These are phyloP conservation scores for Bimastos eiseni DNA, from an alignment of 2,888 invertebrate genomes.

Conservation along the genomic window DNA sequence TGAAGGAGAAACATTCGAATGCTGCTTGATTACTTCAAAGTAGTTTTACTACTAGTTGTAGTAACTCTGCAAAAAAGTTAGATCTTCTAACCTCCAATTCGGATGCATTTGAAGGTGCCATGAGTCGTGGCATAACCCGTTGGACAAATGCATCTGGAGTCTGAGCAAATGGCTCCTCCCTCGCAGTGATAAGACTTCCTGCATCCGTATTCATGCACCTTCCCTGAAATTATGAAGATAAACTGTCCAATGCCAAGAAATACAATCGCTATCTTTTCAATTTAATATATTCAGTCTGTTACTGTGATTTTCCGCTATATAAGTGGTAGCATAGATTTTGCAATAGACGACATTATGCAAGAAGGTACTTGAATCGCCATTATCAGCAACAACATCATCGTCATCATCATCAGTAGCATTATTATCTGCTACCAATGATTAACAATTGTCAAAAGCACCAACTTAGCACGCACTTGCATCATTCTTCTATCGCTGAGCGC, in stretches of 20 bases:
- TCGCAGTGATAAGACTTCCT: conserved; percentile 38
- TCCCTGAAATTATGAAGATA: neutral
- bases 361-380: neutral
- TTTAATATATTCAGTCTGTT: too few species aligned
- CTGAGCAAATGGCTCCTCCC: conserved; percentile 42
- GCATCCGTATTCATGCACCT: conserved; percentile 40
- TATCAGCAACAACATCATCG: neutral
- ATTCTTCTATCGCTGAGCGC: too few species aligned
- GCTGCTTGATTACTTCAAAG: neutral
- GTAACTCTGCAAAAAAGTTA: neutral
- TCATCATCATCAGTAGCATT: neutral
- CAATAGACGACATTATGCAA: too few species aligned
- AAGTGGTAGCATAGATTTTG: too few species aligned
- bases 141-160: conserved; percentile 39
- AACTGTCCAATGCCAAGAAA: neutral
- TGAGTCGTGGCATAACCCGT: conserved; percentile 36
- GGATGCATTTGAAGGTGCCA: conserved; percentile 41
- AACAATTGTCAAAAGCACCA: too few species aligned
- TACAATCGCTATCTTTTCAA: neutral
- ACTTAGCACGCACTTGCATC: too few species aligned
- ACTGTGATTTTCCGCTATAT: too few species aligned
- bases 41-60: neutral
- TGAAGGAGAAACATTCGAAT: too few species aligned
- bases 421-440: neutral
- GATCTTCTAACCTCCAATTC: conserved; percentile 38